Conservation (phyloP, 2,888 invertebrate genomes). For the Dynastes grantii region DNA sequence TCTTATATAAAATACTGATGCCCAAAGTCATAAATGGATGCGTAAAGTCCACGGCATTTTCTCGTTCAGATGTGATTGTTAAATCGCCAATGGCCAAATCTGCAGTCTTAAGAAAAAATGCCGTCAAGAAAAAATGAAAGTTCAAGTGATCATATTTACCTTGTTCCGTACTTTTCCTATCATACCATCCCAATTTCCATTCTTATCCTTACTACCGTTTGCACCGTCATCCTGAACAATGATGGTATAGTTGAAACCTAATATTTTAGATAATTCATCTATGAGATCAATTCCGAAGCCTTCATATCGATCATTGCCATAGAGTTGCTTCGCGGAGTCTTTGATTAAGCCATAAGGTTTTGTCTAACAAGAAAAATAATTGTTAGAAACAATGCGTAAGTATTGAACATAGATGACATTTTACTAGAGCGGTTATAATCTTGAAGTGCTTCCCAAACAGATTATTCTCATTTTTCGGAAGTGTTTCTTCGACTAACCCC, state of each 20-base stretch:
- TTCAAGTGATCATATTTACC: slow-evolving; percentile 70
- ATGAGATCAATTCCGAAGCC: slow-evolving; percentile 93
- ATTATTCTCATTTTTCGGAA: slow-evolving; percentile 73
- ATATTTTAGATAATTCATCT: slow-evolving; percentile 81
- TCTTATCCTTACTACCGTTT: slow-evolving; percentile 79
- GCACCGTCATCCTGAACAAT: slow-evolving; percentile 83
- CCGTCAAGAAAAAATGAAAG: too few species aligned
- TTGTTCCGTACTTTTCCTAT: slow-evolving; percentile 80
- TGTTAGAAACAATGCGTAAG: not conserved
- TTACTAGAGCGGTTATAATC: slow-evolving; percentile 83
- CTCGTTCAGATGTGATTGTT: slow-evolving; percentile 89
- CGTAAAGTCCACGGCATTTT: slow-evolving; percentile 93
- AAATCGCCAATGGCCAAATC: slow-evolving; percentile 95
- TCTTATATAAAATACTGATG: slow-evolving; percentile 91
- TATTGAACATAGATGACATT: not conserved
- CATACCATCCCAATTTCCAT: slow-evolving; percentile 83
- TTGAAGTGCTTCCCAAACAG: slow-evolving; percentile 82
- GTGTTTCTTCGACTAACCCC: slow-evolving; percentile 48
- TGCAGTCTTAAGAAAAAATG: slow-evolving; percentile 77
- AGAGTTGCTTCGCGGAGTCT: slow-evolving; percentile 76
- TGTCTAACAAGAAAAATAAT: slow-evolving; percentile 74
- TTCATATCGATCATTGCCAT: slow-evolving; percentile 88
- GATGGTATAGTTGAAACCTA: slow-evolving; percentile 89
- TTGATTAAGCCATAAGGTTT: slow-evolving; percentile 92
- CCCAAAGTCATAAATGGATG: slow-evolving; percentile 97